These are phyloP conservation scores for Phocoena sinus DNA, from an alignment of 2,113 vertebrate species.

Conservation along the genomic window DNA sequence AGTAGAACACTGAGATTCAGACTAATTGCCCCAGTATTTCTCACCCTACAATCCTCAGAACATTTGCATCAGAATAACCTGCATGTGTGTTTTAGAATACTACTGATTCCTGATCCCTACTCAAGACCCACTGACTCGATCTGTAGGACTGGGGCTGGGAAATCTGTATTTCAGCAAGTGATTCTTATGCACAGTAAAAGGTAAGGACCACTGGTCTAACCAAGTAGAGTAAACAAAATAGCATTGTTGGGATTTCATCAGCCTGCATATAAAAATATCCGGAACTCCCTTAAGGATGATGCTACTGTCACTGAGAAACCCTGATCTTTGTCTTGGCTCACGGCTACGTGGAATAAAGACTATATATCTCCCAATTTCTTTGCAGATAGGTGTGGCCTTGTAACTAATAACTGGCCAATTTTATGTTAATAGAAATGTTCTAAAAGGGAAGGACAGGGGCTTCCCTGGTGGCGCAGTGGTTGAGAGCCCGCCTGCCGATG, in stretches of 20 bases:
- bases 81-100: background rate
- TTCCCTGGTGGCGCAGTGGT: too few species aligned
- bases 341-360: too few species aligned
- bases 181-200: background rate
- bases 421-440: too few species aligned
- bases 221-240: background rate
- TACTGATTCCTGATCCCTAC: background rate
- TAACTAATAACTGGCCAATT: too few species aligned
- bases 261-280: background rate
- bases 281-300: too few species aligned
- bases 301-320: too few species aligned
- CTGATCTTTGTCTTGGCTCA: too few species aligned
- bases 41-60: background rate
- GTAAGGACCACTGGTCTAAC: background rate
- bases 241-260: background rate
- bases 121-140: background rate
- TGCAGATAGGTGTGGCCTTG: too few species aligned
- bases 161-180: constrained; percentile 6
- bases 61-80: background rate
- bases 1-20: background rate
- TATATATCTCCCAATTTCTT: too few species aligned
- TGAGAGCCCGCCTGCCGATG: too few species aligned
- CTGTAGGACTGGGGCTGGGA: background rate
- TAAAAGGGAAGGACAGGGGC: too few species aligned
- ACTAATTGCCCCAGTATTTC: background rate